Base-by-base conservation (phyloP, 2,113 vertebrate species). In the Festucalex cinctus region DNA sequence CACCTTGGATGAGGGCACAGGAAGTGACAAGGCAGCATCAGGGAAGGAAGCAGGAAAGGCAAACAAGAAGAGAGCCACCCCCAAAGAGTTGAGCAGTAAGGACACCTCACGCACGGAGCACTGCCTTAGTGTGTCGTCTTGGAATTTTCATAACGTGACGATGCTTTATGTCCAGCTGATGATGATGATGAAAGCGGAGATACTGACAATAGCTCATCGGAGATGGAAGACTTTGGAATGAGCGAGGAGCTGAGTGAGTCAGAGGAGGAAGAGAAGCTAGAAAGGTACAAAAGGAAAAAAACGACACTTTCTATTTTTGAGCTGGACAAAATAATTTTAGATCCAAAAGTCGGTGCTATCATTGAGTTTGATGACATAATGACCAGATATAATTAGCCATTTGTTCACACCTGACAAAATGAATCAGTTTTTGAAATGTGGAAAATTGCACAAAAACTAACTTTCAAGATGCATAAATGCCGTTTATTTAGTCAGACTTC, bases 181-280 rank as follows among this genome's bases (percentile, higher is more conserved):
- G 9, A 62, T 26, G 78, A 80, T 35, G 9, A 62, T 32, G 78
- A 80, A 28, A 77, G 65, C 19, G 48, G 32, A 53, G 48, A 32
- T 8, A 65, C 2, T 0, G 43, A 70, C 1, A 13, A 19, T 12
- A 43, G 37, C 2, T 64, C 92, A 62, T 92, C 92, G 14, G 90
- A 83, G 28, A 84, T 3, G 3, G 92, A 95, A 41, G 92, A 93
- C 57, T 20, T 63, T 0, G 85, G 56, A 14, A 66, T 96, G 72
- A 94, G 91, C 12, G 95, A 95, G 66, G 88, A 86, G 74, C 74
- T 92, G 70, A 93, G 92, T 76, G 75, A 72, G 51, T 92, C 91
- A 1, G 95, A 93, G 53, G 93, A 93, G 43, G 94, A 95, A 67
- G 86, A 91, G 1, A 81, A 87, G 35, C 60, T 37, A 4, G 43